A percentile compares a stretch with the other conserved stretches of the same genome.
These are phyloP conservation scores for Anguilla obscura DNA, from an alignment of 2,797 vertebrate species.

Conservation along the genomic window DNA sequence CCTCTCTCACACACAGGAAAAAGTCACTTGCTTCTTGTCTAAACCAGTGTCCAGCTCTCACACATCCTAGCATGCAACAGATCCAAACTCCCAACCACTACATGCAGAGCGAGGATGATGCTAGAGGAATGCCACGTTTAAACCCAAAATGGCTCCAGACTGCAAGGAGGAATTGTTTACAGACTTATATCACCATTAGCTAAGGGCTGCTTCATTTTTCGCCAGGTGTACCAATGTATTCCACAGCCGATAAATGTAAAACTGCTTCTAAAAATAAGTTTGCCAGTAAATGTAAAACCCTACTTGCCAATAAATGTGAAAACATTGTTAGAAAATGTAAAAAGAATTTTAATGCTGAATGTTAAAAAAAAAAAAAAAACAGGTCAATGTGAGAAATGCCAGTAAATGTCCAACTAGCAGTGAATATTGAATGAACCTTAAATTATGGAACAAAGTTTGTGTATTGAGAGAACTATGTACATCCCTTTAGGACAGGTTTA, in stretches of 20 bases:
- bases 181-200: slow-evolving; percentile 41
- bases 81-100: slow-evolving; percentile 35
- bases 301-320: neutral
- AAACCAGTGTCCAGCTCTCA: slow-evolving; percentile 28
- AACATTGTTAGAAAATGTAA: neutral
- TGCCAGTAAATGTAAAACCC: neutral
- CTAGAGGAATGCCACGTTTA: slow-evolving; percentile 26
- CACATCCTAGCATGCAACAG: slow-evolving; percentile 62
- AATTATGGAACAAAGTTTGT: neutral
- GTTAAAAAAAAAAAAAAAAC: neutral
- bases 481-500: neutral
- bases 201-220: slow-evolving; percentile 33
- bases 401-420: neutral
- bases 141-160: slow-evolving; percentile 42
- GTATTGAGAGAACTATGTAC: neutral
- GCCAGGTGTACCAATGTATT: slow-evolving; percentile 36
- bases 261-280: neutral
- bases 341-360: neutral
- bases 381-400: neutral
- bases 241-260: slow-evolving; percentile 34
- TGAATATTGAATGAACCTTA: too few species aligned
- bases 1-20: neutral
- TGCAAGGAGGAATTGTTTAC: slow-evolving; percentile 60
- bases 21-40: slow-evolving; percentile 26
- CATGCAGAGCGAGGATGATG: slow-evolving; percentile 32